Evolutionary conservation across 2,888 invertebrate species (phyloP).

Genomic region (Athetis lepigone): DNA sequence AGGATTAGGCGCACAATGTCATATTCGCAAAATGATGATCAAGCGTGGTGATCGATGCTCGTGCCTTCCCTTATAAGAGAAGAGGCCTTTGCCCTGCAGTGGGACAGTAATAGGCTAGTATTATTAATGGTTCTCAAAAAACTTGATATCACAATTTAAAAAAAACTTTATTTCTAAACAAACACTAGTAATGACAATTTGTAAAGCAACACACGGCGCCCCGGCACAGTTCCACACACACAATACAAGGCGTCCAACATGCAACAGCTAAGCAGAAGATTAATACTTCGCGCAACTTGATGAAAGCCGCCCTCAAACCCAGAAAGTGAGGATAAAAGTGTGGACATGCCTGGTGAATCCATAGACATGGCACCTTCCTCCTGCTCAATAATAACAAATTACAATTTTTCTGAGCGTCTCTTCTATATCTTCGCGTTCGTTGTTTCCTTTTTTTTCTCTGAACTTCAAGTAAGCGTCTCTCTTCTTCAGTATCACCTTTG

Average conservation of each 20-base stretch:
- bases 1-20: too few species aligned
- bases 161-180: constrained; percentile 3
- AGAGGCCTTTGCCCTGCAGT: too few species aligned
- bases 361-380: constrained; percentile 76
- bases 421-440: constrained; percentile 67
- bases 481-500: constrained; percentile 68
- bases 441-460: constrained; percentile 57
- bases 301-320: constrained; percentile 63
- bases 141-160: too few species aligned
- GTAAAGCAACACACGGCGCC: constrained; percentile 70
- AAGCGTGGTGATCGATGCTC: too few species aligned
- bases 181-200: constrained; percentile 62
- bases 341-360: constrained; percentile 78
- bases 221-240: constrained; percentile 71
- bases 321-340: constrained; percentile 76
- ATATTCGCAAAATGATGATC: too few species aligned
- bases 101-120: too few species aligned
- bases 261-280: constrained; percentile 72
- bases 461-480: constrained; percentile 55
- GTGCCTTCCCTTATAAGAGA: too few species aligned
- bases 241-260: constrained; percentile 77
- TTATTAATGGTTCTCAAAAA: too few species aligned
- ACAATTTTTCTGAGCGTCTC: constrained; percentile 68
- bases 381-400: constrained; percentile 72
- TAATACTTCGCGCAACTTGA: constrained; percentile 65